Percentiles rank a stretch among this genome's conserved stretches.
Conservation (phyloP, 2,888 invertebrate genomes). For the Deilephila porcellus region DNA sequence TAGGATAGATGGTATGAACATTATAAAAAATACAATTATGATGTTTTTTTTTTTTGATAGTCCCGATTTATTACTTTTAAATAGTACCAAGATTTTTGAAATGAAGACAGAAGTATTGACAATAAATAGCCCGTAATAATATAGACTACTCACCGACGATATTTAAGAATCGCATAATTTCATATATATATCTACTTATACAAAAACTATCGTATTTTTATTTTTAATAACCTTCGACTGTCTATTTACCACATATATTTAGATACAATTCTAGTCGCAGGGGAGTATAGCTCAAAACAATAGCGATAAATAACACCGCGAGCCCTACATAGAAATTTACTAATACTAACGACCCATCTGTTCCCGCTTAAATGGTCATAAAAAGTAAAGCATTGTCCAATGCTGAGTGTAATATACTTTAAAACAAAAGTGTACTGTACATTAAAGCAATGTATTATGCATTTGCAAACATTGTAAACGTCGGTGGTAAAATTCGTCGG, state of each 20-base stretch:
- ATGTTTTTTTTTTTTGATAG: too few species aligned
- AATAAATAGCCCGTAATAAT: too few species aligned
- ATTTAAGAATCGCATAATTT: too few species aligned
- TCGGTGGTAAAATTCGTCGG: not conserved
- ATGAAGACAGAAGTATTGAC: too few species aligned
- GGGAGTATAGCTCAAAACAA: slow-evolving; percentile 46
- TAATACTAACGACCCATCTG: slow-evolving; percentile 59
- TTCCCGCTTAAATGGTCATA: slow-evolving; percentile 62
- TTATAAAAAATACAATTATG: too few species aligned
- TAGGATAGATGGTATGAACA: too few species aligned
- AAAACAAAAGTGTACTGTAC: slow-evolving; percentile 53
- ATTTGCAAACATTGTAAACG: slow-evolving; percentile 1
- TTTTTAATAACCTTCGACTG: not conserved
- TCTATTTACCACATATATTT: not conserved
- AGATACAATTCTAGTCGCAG: slow-evolving; percentile 33
- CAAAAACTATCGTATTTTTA: too few species aligned
- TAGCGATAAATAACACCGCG: slow-evolving; percentile 60
- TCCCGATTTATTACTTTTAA: too few species aligned
- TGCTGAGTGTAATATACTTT: slow-evolving; percentile 69
- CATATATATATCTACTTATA: too few species aligned
- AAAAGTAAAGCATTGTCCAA: slow-evolving; percentile 68
- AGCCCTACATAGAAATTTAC: slow-evolving; percentile 54
- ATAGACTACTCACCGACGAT: too few species aligned
- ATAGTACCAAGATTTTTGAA: too few species aligned
- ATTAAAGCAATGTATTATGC: slow-evolving; percentile 51